Evolutionary conservation across 2,113 vertebrate genomes (phyloP).

Genomic region (Elachura formosa): DNA sequence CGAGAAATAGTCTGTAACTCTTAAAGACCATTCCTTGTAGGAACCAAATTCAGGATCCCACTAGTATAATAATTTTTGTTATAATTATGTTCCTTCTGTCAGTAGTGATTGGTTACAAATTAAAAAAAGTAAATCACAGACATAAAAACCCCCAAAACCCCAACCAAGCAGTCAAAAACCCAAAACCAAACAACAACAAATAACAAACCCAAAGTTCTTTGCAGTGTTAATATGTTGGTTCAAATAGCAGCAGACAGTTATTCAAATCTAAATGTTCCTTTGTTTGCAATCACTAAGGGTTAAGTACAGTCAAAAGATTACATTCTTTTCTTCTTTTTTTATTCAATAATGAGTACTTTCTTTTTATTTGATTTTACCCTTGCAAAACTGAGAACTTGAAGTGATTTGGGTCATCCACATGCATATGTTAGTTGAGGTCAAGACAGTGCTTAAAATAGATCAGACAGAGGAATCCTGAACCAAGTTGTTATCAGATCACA

Average conservation of each 20-base stretch:
- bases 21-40: background rate
- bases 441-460: background rate
- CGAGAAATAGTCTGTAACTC: background rate
- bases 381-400: background rate
- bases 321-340: background rate
- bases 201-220: background rate
- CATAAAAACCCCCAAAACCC: background rate
- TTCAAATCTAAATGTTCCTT: background rate
- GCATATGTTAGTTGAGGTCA: background rate
- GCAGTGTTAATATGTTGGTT: background rate
- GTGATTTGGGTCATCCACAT: background rate
- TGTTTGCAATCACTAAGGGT: background rate
- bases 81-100: background rate
- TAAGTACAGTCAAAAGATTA: background rate
- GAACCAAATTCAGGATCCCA: background rate
- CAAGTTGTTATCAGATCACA: background rate
- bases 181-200: background rate
- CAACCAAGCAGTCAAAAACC: background rate
- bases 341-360: background rate
- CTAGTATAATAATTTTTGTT: background rate
- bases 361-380: background rate
- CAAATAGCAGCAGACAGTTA: background rate
- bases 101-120: background rate
- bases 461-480: background rate
- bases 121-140: background rate